A percentile compares a stretch with the other conserved stretches of the same genome.
Evolutionary conservation across 2,797 vertebrate genomes (phyloP).

Genomic region (Philypnodon macrostomus): DNA sequence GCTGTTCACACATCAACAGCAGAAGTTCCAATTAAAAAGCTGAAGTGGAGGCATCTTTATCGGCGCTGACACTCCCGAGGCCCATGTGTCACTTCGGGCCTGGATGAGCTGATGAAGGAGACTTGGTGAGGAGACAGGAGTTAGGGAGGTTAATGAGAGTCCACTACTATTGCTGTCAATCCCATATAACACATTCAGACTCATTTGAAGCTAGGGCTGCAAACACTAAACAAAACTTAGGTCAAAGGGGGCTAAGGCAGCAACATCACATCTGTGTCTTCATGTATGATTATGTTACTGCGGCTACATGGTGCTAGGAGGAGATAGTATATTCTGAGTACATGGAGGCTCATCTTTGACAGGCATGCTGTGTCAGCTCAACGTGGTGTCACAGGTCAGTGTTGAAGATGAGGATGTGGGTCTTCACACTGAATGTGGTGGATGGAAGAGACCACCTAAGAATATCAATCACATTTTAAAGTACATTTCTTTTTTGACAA

Average conservation of each 20-base stretch:
- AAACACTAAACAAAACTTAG: constrained; percentile 56
- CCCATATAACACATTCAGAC: constrained; percentile 56
- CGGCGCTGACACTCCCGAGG: constrained; percentile 72
- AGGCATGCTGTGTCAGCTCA: constrained; percentile 65
- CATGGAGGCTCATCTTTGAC: constrained; percentile 50
- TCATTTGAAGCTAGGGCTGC: constrained; percentile 52
- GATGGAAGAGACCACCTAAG: constrained; percentile 45
- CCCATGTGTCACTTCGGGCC: constrained; percentile 71
- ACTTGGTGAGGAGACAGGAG: constrained; percentile 59
- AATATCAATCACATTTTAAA: constrained; percentile 61
- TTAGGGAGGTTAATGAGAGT: constrained; percentile 74
- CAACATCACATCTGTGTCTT: constrained; percentile 8
- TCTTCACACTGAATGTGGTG: constrained; percentile 44
- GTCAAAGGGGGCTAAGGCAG: constrained; percentile 45
- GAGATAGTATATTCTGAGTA: constrained; percentile 43
- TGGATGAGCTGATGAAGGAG: constrained; percentile 71
- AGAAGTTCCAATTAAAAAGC: constrained; percentile 78
- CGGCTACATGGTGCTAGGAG: constrained; percentile 41
- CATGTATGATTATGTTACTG: constrained; percentile 27
- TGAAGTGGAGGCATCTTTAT: constrained; percentile 75
- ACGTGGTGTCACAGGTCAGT: constrained; percentile 72
- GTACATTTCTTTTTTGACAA: background rate
- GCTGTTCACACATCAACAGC: constrained; percentile 79
- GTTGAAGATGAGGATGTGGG: constrained; percentile 62
- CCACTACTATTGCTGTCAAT: constrained; percentile 55